These are phyloP conservation scores for Orthosia incerta DNA, from an alignment of 2,888 invertebrate species.

Conservation along the genomic window DNA sequence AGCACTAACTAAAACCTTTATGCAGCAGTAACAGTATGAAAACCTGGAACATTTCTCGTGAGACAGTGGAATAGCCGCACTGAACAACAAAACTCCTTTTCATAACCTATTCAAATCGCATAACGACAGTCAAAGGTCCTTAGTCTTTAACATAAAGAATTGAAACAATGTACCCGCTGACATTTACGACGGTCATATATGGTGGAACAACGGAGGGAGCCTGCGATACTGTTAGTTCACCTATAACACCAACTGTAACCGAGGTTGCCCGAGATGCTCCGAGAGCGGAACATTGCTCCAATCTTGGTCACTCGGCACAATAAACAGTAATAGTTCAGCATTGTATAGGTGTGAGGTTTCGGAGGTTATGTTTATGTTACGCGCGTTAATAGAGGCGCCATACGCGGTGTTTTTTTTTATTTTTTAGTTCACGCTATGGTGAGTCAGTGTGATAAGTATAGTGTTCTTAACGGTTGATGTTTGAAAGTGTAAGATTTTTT, in stretches of 20 bases:
- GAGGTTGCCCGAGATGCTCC: constrained; percentile 79
- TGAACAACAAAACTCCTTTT: constrained; percentile 35
- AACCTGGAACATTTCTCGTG: constrained; percentile 30
- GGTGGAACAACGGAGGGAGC: constrained; percentile 76
- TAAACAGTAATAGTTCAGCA: constrained; percentile 58
- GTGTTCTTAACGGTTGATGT: constrained; percentile 32
- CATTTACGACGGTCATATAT: constrained; percentile 68
- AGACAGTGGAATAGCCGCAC: constrained; percentile 19
- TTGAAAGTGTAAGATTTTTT: constrained; percentile 35
- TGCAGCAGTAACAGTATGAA: constrained; percentile 9
- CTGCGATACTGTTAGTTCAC: constrained; percentile 82
- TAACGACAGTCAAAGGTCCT: constrained; percentile 57
- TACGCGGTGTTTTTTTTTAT: constrained; percentile 4
- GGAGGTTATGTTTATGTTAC: constrained; percentile 45
- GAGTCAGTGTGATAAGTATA: constrained; percentile 44
- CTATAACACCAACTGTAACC: constrained; percentile 77
- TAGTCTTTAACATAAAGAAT: constrained; percentile 57
- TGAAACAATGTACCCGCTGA: constrained; percentile 61
- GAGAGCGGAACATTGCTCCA: constrained; percentile 80
- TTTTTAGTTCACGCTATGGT: constrained; percentile 28
- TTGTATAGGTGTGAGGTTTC: constrained; percentile 50
- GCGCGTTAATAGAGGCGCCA: constrained; percentile 44
- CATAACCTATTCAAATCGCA: constrained; percentile 55
- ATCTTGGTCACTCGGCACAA: constrained; percentile 72
- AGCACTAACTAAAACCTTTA: constrained; percentile 6